phyloP scores from a whole-genome alignment of 2,888 invertebrate species.

The Drosophila buzzatii region DNA sequence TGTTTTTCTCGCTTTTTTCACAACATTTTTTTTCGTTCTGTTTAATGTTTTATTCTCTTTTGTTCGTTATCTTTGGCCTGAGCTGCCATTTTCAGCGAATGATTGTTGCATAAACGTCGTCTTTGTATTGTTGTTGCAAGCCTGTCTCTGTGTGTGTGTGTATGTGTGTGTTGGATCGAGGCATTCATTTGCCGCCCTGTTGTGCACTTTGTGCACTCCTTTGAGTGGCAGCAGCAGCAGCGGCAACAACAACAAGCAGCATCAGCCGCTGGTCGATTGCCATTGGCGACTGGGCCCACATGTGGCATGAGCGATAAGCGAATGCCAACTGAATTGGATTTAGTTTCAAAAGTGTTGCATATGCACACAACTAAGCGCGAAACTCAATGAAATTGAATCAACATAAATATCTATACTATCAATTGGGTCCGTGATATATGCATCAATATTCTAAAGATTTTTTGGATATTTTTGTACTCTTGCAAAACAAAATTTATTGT shows the following conservation, averaged over 20 bases:
- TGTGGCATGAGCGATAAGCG: slow-evolving; percentile 62
- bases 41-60: slow-evolving; percentile 20
- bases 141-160: slow-evolving; percentile 17
- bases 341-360: background rate
- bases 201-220: slow-evolving; percentile 75
- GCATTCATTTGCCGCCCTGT: slow-evolving; percentile 58
- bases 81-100: slow-evolving; percentile 71
- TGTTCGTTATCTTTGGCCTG: slow-evolving; percentile 43
- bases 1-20: background rate
- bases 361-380: background rate
- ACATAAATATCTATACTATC: background rate
- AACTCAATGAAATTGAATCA: background rate
- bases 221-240: slow-evolving; percentile 58
- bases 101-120: slow-evolving; percentile 81
- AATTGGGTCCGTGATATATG: too few relatives aligned
- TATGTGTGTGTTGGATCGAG: slow-evolving; percentile 25
- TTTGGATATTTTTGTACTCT: too few relatives aligned
- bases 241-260: slow-evolving; percentile 6
- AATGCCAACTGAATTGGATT: background rate
- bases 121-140: slow-evolving; percentile 73
- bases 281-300: slow-evolving; percentile 53
- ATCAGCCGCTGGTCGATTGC: slow-evolving; percentile 46
- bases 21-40: slow-evolving; percentile 1
- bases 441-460: too few relatives aligned
- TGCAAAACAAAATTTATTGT: too few relatives aligned